A percentile compares a stretch with the other conserved stretches of the same genome.
These are phyloP conservation scores for Acanthosepion lycidas DNA, from an alignment of 2,888 invertebrate genomes.

Conservation along the genomic window DNA sequence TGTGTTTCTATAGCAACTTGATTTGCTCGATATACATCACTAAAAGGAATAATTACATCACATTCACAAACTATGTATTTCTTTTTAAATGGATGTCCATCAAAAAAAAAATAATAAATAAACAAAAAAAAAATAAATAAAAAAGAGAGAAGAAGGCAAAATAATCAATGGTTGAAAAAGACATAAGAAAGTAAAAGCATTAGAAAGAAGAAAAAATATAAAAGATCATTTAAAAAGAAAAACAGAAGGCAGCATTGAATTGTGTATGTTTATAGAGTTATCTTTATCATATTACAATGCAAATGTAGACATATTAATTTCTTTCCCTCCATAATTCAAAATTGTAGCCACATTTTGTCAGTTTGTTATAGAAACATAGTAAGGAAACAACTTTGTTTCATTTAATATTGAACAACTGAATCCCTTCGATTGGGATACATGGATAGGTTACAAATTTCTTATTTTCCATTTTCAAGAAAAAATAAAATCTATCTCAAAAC, in stretches of 20 bases:
- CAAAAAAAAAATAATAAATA: no score
- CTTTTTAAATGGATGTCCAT: neutral
- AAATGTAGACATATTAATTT: no score
- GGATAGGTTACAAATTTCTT: neutral
- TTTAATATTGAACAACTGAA: neutral
- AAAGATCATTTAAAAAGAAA: no score
- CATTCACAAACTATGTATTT: neutral
- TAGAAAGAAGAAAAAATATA: no score
- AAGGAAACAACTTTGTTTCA: neutral
- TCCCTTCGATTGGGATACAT: neutral
- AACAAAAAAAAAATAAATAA: no score
- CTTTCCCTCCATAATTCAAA: no score
- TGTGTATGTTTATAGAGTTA: no score
- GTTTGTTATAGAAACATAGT: neutral
- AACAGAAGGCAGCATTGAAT: no score
- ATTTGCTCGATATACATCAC: neutral
- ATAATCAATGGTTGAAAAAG: neutral
- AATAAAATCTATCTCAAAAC: neutral
- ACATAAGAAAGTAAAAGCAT: no score
- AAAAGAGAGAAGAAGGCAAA: no score
- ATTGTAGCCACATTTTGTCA: neutral
- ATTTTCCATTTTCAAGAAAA: neutral
- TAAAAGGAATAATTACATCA: slow-evolving; percentile 34
- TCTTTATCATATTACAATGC: no score
- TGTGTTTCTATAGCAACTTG: neutral